Evolutionary conservation across 1,140 invertebrate genomes (phyloP), one percentile per base, ranked within the genome.

Genomic region (Coelopa frigida): DNA sequence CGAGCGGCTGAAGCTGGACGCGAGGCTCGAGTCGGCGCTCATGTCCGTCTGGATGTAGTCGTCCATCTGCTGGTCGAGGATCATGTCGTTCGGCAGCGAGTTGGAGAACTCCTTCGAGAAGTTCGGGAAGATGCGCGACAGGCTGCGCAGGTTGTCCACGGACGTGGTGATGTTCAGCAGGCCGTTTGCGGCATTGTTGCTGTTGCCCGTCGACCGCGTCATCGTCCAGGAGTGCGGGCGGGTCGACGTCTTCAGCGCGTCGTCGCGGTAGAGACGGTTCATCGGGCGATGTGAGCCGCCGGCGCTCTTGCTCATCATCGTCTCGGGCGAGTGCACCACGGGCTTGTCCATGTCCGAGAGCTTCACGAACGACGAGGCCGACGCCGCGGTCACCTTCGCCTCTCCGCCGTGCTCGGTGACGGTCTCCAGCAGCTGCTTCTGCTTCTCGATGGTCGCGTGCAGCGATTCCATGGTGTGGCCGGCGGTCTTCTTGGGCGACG

Each of bases 291-390:
- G 61, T 70, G 75, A 47, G 12, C 67, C 67, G 17, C 64, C 65
- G 5, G 58, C 60, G 36, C 59, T 64, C 24, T 66, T 66, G 48
- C 59, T 62, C 24, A 46, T 38, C 59, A 61, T 62, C 5, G 54
- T 53, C 23, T 68, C 61, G 14, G 65, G 57, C 0, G 62, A 66
- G 14, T 66, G 59, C 5, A 68, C 41, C 17, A 58, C 44, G 0
- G 73, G 73, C 50, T 75, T 76, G 49, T 79, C 77, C 51, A 79
- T 65, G 53, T 81, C 78, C 4, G 78, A 79, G 3, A 78, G 58
- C 46, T 74, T 72, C 0, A 79, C 78, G 50, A 77, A 79, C 29
- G 43, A 54, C 8, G 6, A 15, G 2, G 11, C 20, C 44, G 57
- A 32, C 17, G 21, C 21, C 46, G 58, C 41, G 4, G 27, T 26